Evolutionary conservation across 2,888 invertebrate species (phyloP).

Genomic region (Pedicia rivosa): DNA sequence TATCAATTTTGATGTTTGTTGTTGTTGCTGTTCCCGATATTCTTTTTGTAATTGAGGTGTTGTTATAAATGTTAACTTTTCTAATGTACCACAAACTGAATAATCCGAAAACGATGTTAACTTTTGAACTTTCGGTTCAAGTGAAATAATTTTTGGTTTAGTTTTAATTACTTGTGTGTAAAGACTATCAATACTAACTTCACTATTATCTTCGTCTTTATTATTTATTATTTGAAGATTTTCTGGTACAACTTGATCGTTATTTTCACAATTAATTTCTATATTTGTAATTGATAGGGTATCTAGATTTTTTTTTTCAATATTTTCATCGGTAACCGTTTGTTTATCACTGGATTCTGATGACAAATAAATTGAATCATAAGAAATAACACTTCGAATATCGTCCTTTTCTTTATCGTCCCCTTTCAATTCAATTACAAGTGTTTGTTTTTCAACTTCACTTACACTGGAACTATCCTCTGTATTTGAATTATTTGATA

Average conservation of each 20-base stretch:
- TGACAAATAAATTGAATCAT: constrained; percentile 30
- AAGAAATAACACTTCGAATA: constrained; percentile 20
- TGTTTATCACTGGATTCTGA: constrained; percentile 23
- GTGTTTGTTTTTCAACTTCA: background rate
- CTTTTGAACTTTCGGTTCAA: constrained; percentile 20
- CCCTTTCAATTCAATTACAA: constrained; percentile 3
- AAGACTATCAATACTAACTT: constrained; percentile 10
- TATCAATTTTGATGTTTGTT: background rate
- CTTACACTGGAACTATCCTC: no score
- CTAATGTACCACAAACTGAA: constrained; percentile 14
- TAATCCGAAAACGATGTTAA: constrained; percentile 20
- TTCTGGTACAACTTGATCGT: no score
- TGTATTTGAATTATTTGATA: no score
- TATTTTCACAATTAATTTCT: background rate
- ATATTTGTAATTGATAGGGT: background rate
- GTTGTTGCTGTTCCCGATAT: background rate
- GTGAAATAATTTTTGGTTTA: constrained; percentile 39
- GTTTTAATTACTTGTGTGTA: constrained; percentile 30
- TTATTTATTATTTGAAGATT: constrained; percentile 20
- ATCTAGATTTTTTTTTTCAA: constrained; percentile 15
- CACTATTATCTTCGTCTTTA: background rate
- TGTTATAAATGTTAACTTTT: constrained; percentile 16
- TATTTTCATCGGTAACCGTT: constrained; percentile 4
- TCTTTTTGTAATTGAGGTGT: constrained; percentile 9
- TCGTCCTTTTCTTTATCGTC: background rate